A percentile compares a stretch with the other conserved stretches of the same genome.
Conservation (phyloP, 2,888 invertebrate species). For the Aporophyla lueneburgensis region DNA sequence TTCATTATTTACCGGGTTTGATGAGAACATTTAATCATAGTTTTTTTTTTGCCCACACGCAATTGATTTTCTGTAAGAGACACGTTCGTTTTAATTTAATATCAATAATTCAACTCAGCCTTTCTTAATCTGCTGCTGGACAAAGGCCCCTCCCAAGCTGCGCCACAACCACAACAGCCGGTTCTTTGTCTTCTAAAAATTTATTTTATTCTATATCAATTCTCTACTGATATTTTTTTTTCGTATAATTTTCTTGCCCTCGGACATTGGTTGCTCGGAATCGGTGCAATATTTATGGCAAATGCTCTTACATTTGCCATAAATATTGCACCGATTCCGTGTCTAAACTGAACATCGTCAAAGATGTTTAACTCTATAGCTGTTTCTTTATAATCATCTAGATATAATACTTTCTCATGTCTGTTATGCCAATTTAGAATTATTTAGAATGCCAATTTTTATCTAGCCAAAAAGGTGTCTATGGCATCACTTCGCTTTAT, state of each 20-base stretch:
- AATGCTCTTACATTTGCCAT: neutral
- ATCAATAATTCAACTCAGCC: neutral
- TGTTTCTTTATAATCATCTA: neutral
- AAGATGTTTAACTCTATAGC: neutral
- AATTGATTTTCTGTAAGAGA: conserved; percentile 10
- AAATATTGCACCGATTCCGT: neutral
- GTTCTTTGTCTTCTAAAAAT: neutral
- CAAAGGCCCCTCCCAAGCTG: neutral
- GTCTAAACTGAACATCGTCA: neutral
- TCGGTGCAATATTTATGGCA: too few species aligned
- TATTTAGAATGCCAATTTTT: conserved; percentile 25
- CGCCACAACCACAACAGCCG: neutral
- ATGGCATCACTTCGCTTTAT: conserved; percentile 45
- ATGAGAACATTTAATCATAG: conserved; percentile 26
- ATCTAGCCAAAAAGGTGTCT: conserved; percentile 39
- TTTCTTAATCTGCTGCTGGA: neutral
- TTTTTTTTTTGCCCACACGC: neutral
- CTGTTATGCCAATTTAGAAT: conserved; percentile 22
- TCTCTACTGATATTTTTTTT: neutral
- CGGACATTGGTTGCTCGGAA: neutral
- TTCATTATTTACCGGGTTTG: conserved; percentile 25
- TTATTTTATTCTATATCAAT: neutral
- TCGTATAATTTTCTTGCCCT: neutral
- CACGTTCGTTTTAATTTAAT: neutral
- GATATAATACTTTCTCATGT: neutral